phyloP scores from a whole-genome alignment of 2,113 vertebrate genomes.

The Ranitomeya imitator region DNA sequence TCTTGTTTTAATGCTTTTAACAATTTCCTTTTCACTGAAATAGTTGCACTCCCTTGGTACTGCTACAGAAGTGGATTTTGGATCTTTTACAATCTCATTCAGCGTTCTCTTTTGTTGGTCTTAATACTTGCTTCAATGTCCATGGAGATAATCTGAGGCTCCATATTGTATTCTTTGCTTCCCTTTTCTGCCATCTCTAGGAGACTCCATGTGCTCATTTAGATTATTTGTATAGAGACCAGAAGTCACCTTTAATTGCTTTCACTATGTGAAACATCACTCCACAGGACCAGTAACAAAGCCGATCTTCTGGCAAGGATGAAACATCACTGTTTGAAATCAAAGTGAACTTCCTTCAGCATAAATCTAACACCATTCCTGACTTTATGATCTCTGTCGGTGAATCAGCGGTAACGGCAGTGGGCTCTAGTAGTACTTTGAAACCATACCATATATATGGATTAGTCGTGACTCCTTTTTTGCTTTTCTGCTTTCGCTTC shows the following conservation, averaged over 20 bases:
- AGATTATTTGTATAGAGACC: neutral
- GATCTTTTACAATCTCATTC: conserved; percentile 2
- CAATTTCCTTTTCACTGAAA: neutral
- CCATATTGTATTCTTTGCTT: neutral
- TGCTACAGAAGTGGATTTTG: neutral
- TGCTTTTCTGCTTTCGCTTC: neutral
- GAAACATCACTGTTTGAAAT: neutral
- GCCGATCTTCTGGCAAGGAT: conserved; percentile 11
- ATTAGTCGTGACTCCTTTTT: neutral
- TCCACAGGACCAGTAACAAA: neutral
- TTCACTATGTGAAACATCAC: neutral
- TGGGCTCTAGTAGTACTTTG: neutral
- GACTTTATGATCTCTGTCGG: neutral
- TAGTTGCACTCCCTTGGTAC: neutral
- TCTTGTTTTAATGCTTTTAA: conserved; percentile 11
- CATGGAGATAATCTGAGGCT: conserved; percentile 13
- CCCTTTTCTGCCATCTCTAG: neutral
- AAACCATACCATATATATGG: neutral
- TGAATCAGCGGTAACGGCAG: neutral
- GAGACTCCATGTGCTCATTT: neutral
- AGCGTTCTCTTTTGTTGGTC: conserved; percentile 1
- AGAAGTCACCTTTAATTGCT: conserved; percentile 1
- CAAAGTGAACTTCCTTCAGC: neutral
- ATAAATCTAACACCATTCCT: neutral
- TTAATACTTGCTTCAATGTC: neutral